A percentile compares a stretch with the other conserved stretches of the same genome.
These are phyloP conservation scores for Bostrychus sinensis DNA, from an alignment of 2,113 vertebrate genomes.

Conservation along the genomic window DNA sequence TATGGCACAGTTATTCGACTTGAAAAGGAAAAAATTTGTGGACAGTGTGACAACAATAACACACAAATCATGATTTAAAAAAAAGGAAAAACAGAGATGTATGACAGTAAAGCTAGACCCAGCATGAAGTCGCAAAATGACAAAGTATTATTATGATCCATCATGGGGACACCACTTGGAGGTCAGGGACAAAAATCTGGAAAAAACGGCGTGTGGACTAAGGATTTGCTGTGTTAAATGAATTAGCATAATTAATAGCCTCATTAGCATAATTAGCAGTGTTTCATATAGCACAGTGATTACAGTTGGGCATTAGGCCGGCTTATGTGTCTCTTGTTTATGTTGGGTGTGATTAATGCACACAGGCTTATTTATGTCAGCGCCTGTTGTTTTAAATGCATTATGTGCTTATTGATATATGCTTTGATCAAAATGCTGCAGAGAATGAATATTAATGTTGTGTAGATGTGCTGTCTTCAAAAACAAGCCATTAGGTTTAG, in stretches of 20 bases:
- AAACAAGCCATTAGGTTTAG: too few relatives aligned
- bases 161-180: not conserved
- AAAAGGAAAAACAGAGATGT: too few relatives aligned
- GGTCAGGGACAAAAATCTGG: not conserved
- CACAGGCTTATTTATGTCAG: conserved; percentile 23
- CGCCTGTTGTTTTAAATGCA: conserved; percentile 28
- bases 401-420: not conserved
- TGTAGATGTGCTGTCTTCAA: too few relatives aligned
- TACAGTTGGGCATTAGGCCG: conserved; percentile 42
- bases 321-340: conserved; percentile 51
- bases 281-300: conserved; percentile 53
- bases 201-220: conserved; percentile 25
- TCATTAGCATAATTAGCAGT: conserved; percentile 53
- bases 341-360: conserved; percentile 43
- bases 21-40: too few relatives aligned
- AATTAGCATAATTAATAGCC: conserved; percentile 53
- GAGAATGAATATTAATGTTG: too few relatives aligned
- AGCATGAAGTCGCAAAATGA: conserved; percentile 33
- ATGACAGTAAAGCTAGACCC: too few relatives aligned
- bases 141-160: not conserved
- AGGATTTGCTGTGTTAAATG: conserved; percentile 31
- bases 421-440: not conserved
- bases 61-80: too few relatives aligned
- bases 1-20: too few relatives aligned
- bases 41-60: too few relatives aligned